Evolutionary conservation across 1,140 invertebrate species (phyloP).

Genomic region (Dolichoris vasculosae): DNA sequence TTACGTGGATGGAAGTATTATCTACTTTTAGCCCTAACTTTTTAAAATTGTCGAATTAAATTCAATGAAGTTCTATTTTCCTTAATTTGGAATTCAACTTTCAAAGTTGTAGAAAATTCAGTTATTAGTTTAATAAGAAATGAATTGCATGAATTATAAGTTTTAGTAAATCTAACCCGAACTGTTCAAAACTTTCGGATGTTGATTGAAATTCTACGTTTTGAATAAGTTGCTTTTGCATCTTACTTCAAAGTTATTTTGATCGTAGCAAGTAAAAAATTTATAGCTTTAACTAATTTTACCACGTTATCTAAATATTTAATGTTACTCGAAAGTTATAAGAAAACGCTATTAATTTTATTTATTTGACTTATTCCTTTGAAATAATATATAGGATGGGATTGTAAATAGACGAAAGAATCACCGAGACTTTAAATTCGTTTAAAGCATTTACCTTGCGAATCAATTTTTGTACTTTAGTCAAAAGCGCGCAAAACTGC

Average conservation of each 20-base stretch:
- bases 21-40: not conserved
- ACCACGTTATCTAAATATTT: not conserved
- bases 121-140: too few relatives aligned
- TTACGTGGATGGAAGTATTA: not conserved
- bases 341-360: too few relatives aligned
- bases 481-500: too few relatives aligned
- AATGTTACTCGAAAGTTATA: too few relatives aligned
- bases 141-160: not conserved
- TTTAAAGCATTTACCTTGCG: too few relatives aligned
- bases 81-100: not conserved
- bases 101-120: too few relatives aligned
- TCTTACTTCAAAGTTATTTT: not conserved
- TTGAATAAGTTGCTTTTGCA: not conserved
- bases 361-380: too few relatives aligned
- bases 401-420: not conserved
- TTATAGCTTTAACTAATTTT: not conserved
- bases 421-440: not conserved
- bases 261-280: not conserved
- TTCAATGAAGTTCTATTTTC: not conserved
- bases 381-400: not conserved
- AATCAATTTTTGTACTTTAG: too few relatives aligned
- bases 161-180: not conserved
- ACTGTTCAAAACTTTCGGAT: not conserved
- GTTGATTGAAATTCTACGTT: not conserved
- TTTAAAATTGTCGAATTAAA: not conserved